These are phyloP conservation scores for Pontoporia blainvillei DNA, from an alignment of 2,113 vertebrate genomes.

Conservation along the genomic window DNA sequence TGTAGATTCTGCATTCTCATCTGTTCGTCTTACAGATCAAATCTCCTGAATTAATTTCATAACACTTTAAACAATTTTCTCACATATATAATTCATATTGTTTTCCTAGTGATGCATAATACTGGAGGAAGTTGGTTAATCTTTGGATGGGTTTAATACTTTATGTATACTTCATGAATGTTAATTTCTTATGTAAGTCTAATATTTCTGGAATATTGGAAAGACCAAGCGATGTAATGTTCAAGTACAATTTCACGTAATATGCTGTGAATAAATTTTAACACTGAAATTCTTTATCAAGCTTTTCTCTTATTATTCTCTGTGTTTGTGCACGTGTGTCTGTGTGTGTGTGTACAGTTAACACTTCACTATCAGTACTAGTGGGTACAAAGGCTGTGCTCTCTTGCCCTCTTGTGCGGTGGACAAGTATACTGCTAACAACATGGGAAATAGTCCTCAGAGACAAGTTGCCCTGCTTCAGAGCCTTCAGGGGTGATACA, in stretches of 20 bases:
- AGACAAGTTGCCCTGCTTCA: neutral
- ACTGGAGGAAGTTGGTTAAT: neutral
- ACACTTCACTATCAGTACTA: rapidly evolving
- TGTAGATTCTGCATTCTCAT: neutral
- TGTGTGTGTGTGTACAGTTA: slow-evolving; percentile 21
- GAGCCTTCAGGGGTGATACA: neutral
- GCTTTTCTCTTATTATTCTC: neutral
- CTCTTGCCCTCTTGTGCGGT: rapidly evolving
- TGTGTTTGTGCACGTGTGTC: neutral
- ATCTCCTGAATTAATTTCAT: neutral
- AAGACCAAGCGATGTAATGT: neutral
- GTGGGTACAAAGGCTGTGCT: neutral
- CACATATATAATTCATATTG: neutral
- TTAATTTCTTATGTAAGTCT: neutral
- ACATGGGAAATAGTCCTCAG: slow-evolving; percentile 49
- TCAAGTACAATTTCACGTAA: neutral
- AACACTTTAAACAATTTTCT: neutral
- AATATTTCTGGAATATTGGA: neutral
- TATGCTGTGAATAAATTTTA: neutral
- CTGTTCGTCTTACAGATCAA: neutral
- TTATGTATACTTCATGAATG: neutral
- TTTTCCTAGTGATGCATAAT: neutral
- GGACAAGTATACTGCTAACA: rapidly evolving
- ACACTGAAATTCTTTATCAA: neutral
- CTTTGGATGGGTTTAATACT: neutral